phyloP scores from a whole-genome alignment of 2,113 vertebrate species.

The Casuarius casuarius region DNA sequence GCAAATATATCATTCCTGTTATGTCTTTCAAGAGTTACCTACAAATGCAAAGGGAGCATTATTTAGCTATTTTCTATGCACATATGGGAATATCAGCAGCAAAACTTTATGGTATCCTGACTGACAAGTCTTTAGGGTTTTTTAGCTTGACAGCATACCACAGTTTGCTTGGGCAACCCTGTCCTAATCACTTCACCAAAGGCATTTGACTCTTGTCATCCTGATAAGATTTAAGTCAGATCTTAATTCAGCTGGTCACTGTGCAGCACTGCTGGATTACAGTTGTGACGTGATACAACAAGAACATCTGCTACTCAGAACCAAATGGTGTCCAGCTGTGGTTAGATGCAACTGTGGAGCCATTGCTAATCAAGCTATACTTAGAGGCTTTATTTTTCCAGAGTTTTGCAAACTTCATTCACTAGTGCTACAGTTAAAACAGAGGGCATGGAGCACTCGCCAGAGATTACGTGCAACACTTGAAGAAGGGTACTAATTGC shows the following conservation, averaged over 20 bases:
- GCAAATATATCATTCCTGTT: not conserved
- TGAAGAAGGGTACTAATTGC: not conserved
- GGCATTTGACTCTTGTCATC: not conserved
- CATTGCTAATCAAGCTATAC: not conserved
- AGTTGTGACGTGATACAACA: not conserved
- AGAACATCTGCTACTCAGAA: not conserved
- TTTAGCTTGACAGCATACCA: not conserved
- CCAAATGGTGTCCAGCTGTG: not conserved
- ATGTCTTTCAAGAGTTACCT: not conserved
- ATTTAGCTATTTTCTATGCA: not conserved
- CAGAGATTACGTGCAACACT: not conserved
- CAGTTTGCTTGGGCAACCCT: not conserved
- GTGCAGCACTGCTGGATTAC: not conserved
- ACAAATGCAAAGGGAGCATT: not conserved
- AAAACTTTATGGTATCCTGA: accelerated
- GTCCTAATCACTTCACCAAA: not conserved
- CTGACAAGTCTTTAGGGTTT: not conserved
- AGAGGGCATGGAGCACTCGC: not conserved
- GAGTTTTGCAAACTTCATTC: not conserved
- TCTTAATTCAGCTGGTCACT: not conserved
- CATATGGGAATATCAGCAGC: not conserved
- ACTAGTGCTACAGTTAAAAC: not conserved
- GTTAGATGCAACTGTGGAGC: not conserved
- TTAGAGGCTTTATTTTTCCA: not conserved
- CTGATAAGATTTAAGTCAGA: not conserved